A percentile compares a stretch with the other conserved stretches of the same genome.
Conservation (phyloP, 2,113 vertebrate genomes). For the Melanocharis versteri region DNA sequence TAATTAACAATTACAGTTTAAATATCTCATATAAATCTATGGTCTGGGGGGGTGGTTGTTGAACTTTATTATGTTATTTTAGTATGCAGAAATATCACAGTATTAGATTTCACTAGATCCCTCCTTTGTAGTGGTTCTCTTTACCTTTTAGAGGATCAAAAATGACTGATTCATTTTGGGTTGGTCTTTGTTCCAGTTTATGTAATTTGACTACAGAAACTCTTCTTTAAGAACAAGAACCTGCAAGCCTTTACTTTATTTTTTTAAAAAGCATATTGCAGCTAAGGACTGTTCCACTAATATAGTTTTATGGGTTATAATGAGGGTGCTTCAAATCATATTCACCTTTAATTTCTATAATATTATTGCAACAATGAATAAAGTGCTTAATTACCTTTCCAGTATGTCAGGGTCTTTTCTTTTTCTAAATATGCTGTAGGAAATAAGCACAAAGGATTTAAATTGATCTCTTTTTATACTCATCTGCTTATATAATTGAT, state of each 20-base stretch:
- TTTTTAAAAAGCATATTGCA: background rate
- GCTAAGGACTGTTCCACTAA: slow-evolving; percentile 33
- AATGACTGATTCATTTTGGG: background rate
- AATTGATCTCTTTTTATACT: slow-evolving; percentile 39
- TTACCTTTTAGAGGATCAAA: background rate
- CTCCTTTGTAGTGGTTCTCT: background rate
- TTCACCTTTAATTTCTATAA: slow-evolving; percentile 43
- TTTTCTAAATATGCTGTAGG: slow-evolving; percentile 17
- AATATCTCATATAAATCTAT: slow-evolving; percentile 34
- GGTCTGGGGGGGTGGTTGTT: background rate
- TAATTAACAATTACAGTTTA: slow-evolving; percentile 63
- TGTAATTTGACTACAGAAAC: background rate
- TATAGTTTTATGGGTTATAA: slow-evolving; percentile 53
- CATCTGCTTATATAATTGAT: slow-evolving; percentile 54
- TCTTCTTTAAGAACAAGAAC: background rate
- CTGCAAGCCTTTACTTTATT: background rate
- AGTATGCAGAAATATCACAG: slow-evolving; percentile 37
- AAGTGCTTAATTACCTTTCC: slow-evolving; percentile 47
- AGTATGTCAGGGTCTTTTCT: background rate
- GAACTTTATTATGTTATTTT: slow-evolving; percentile 32
- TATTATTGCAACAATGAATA: slow-evolving; percentile 53
- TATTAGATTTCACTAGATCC: slow-evolving; percentile 14
- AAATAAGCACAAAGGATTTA: slow-evolving; percentile 25
- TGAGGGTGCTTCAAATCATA: slow-evolving; percentile 41
- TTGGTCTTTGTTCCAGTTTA: background rate